These are phyloP conservation scores for Atlantisia rogersi DNA, from an alignment of 2,113 vertebrate genomes.

Conservation along the genomic window DNA sequence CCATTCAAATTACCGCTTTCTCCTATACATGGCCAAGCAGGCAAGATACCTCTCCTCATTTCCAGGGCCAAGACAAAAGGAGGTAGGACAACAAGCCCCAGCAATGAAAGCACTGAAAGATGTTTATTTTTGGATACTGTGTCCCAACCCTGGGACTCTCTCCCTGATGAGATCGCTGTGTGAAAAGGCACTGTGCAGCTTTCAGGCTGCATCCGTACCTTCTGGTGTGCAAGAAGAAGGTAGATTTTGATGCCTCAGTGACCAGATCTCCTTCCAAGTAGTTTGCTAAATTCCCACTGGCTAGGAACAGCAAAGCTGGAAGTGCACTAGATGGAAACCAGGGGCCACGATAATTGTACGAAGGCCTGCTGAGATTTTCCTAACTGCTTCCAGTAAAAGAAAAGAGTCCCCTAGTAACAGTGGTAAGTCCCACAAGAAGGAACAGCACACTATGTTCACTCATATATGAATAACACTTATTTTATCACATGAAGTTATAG, in stretches of 20 bases:
- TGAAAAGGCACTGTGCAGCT: conserved; percentile 79
- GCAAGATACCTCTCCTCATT: not conserved
- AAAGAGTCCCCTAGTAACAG: conserved; percentile 80
- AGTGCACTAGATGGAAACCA: conserved; percentile 84
- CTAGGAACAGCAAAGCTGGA: conserved; percentile 77
- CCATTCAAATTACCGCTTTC: conserved; percentile 11
- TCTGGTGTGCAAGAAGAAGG: conserved; percentile 82
- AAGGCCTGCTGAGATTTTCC: conserved; percentile 88
- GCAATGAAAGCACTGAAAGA: conserved; percentile 27
- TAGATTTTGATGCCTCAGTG: conserved; percentile 88
- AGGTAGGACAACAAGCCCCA: not conserved
- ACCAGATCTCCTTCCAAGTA: conserved; percentile 86
- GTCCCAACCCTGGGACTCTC: conserved; percentile 69
- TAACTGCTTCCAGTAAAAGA: conserved; percentile 84
- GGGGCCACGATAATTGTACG: conserved; percentile 86
- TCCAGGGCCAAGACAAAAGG: conserved; percentile 23
- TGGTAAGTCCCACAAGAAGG: conserved; percentile 80
- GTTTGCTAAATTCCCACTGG: conserved; percentile 83
- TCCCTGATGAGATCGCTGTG: conserved; percentile 77
- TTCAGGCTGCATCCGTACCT: conserved; percentile 66
- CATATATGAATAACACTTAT: conserved; percentile 87
- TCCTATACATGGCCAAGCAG: not conserved
- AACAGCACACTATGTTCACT: conserved; percentile 83
- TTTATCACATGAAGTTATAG: conserved; percentile 82
- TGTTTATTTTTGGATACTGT: conserved; percentile 64